Percentiles rank a stretch among this genome's conserved stretches.
These are phyloP conservation scores for Uropetala carovei DNA, from an alignment of 2,888 invertebrate genomes.

Conservation along the genomic window DNA sequence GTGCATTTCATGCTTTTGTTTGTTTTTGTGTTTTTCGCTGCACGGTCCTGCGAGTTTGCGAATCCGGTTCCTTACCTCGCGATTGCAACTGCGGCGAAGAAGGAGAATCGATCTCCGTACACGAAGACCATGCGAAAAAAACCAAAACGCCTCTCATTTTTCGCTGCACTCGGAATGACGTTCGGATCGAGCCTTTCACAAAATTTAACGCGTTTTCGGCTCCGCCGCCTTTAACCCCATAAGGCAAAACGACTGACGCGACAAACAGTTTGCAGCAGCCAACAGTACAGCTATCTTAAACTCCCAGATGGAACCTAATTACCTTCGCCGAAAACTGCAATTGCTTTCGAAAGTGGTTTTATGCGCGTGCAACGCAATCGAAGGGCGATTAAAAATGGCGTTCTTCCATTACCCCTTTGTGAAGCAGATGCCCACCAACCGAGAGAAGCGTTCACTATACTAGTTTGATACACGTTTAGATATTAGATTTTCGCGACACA, in stretches of 20 bases:
- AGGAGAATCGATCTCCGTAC: not conserved
- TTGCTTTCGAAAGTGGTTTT: not conserved
- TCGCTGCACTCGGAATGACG: too few species aligned
- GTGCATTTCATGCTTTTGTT: constrained; percentile 8
- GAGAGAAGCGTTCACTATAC: too few species aligned
- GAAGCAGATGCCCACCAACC: not conserved
- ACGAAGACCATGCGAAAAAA: not conserved
- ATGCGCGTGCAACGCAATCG: not conserved
- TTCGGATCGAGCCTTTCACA: too few species aligned
- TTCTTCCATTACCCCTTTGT: not conserved
- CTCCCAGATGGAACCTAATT: not conserved
- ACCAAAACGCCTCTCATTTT: not conserved
- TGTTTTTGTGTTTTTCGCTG: constrained; percentile 9
- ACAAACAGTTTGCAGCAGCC: too few species aligned
- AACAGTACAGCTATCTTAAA: too few species aligned
- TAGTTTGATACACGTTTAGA: too few species aligned
- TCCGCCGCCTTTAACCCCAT: too few species aligned
- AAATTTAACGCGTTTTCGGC: too few species aligned
- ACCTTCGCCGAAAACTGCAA: not conserved
- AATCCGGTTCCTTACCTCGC: constrained; percentile 20
- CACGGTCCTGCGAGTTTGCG: not conserved
- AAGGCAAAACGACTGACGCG: too few species aligned
- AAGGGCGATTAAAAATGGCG: not conserved
- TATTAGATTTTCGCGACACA: too few species aligned
- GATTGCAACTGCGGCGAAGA: not conserved